Evolutionary conservation across 2,113 vertebrate genomes (phyloP).

Genomic region (Phrynosoma blainvillii): DNA sequence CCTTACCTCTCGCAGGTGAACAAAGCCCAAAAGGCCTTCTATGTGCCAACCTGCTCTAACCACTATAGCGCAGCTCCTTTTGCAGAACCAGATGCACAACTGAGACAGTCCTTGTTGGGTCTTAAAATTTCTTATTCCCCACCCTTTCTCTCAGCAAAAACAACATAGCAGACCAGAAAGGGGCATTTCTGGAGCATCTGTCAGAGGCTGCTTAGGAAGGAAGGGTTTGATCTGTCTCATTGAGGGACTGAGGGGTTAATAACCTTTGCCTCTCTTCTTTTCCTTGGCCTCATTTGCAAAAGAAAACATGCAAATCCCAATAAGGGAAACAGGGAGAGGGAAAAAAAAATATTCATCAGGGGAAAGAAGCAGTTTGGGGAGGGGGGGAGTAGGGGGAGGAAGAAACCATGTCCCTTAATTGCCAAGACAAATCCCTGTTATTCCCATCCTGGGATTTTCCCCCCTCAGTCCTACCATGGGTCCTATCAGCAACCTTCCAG

Average conservation of each 20-base stretch:
- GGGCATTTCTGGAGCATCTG: neutral
- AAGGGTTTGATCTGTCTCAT: neutral
- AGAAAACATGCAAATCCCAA: conserved; percentile 36
- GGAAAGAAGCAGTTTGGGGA: neutral
- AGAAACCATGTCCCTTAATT: neutral
- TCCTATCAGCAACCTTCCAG: neutral
- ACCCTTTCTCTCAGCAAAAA: neutral
- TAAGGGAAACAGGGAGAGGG: neutral
- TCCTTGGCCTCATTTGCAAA: conserved; percentile 27
- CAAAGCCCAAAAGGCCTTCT: neutral
- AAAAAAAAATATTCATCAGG: neutral
- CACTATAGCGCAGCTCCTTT: neutral
- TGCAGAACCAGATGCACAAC: neutral
- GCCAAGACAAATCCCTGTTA: neutral
- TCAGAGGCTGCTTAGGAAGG: neutral
- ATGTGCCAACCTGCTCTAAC: neutral
- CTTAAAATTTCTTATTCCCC: neutral
- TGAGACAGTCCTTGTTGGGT: too few species aligned
- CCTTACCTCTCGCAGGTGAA: neutral
- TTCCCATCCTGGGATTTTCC: neutral
- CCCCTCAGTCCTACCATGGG: neutral
- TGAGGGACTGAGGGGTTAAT: conserved; percentile 3
- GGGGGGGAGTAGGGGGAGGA: too few species aligned
- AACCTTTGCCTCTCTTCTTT: neutral
- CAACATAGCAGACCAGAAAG: neutral